Base-by-base conservation (phyloP, 2,113 vertebrate genomes). In the Lamprologus lemairii region DNA sequence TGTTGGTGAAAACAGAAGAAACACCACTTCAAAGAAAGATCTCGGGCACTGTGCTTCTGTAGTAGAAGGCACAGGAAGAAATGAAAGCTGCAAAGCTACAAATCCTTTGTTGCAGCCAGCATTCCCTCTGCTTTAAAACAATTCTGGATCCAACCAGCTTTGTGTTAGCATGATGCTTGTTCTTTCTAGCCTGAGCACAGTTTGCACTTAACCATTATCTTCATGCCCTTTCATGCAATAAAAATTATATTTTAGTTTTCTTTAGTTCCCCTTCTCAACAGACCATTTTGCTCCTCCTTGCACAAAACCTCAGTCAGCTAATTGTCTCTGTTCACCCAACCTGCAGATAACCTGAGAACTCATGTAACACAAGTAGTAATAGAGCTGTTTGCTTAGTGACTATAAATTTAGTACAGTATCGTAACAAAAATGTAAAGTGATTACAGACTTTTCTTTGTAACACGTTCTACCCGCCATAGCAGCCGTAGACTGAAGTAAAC, bases 181-280 rank as follows among this genome's bases (percentile, higher is more conserved):
- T 26, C 13, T 73, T 45, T 0, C 21, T 45, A 7, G 14, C 40
- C n/a, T 73, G 9, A 26, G 40, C 40, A 73, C 40, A 26, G 2
- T 73, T 47, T 47, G 14, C 40, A 45, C 21, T 28, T 73, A 3
- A 0, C 9, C 40, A 28, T 47, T 17, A 47, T 17, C 0, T 47
- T 73, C 40, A 45, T 47, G 0, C 9, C 68, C 37, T 26, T 17
- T 26, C 0, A 3, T 73, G 8, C 21, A 73, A 73, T 73, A 42
- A 73, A 73, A 17, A 4, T 45, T 9, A 45, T 0, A 71, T 40
- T 42, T 31, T 31, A 58, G 26, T 58, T 58, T 58, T 58, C 37
- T 40, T 0, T 71, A 42, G 2, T 9, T 5, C 37, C 5, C 13
- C 13, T 73, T 45, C 13, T 26, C 2, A 71, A 71, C n/a, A 8